Percentiles rank a stretch among this genome's conserved stretches.
Conservation (phyloP, 1,140 invertebrate species). For the Drosophila busckii region DNA sequence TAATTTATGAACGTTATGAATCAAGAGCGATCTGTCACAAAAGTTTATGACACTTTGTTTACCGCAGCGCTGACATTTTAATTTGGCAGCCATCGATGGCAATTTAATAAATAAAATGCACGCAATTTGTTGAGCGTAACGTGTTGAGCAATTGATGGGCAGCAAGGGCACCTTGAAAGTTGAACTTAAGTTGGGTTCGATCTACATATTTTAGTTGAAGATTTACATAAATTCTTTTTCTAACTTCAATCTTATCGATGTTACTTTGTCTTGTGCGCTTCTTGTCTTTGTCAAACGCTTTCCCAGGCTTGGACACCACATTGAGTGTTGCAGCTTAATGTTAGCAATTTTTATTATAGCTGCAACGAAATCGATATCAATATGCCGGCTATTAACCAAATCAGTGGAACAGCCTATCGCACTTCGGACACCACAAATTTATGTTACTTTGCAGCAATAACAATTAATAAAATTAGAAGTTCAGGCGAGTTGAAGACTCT, state of each 20-base stretch:
- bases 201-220: too few species aligned
- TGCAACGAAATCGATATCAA: conserved; percentile 66
- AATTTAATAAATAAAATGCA: conserved; percentile 66
- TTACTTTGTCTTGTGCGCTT: too few species aligned
- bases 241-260: conserved; percentile 20
- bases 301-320: conserved; percentile 15
- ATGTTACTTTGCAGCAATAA: conserved; percentile 66
- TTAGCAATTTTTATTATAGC: conserved; percentile 67
- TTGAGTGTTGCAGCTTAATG: conserved; percentile 49
- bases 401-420: conserved; percentile 62
- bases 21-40: conserved; percentile 71
- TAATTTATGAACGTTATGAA: conserved; percentile 64
- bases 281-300: conserved; percentile 23
- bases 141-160: conserved; percentile 54
- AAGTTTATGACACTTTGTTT: conserved; percentile 70
- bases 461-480: conserved; percentile 71
- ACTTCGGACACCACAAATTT: conserved; percentile 43
- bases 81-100: conserved; percentile 72
- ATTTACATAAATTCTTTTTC: neutral
- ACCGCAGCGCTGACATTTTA: conserved; percentile 63
- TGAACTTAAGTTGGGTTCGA: too few species aligned
- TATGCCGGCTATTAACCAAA: conserved; percentile 72
- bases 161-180: conserved; percentile 47
- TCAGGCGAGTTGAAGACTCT: conserved; percentile 2
- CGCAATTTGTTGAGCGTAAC: conserved; percentile 52